phyloP scores from a whole-genome alignment of 2,113 vertebrate genomes.

The Ifrita kowaldi region DNA sequence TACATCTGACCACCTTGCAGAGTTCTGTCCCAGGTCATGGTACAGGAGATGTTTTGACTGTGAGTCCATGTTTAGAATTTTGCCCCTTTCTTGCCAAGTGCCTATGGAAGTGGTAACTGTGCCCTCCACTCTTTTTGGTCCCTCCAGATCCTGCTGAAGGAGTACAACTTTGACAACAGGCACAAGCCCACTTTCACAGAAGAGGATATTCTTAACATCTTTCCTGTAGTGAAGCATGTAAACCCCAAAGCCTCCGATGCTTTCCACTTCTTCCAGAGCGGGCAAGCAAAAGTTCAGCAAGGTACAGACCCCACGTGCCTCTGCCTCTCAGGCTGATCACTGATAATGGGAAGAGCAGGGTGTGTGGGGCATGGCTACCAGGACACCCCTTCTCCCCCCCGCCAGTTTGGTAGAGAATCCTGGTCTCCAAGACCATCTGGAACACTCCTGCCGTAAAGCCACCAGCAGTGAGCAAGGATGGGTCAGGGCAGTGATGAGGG shows the following conservation, averaged over 20 bases:
- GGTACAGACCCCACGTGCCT: constrained; percentile 58
- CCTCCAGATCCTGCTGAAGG: constrained; percentile 89
- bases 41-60: background rate
- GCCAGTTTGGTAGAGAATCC: accelerated
- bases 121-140: background rate
- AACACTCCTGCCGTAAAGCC: background rate
- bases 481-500: background rate
- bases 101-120: background rate
- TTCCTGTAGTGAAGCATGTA: constrained; percentile 95
- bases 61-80: background rate
- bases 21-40: background rate
- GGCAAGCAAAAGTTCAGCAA: constrained; percentile 98
- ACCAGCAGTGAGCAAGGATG: background rate
- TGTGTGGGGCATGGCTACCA: background rate
- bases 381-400: background rate
- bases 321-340: background rate
- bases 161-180: constrained; percentile 94
- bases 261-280: constrained; percentile 99
- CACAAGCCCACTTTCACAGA: constrained; percentile 97
- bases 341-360: background rate
- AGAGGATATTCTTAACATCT: constrained; percentile 97
- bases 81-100: background rate
- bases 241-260: constrained; percentile 98
- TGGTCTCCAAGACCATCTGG: background rate
- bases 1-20: background rate